These are phyloP conservation scores for Elephantulus edwardii DNA, from an alignment of 2,113 vertebrate species.

Conservation along the genomic window DNA sequence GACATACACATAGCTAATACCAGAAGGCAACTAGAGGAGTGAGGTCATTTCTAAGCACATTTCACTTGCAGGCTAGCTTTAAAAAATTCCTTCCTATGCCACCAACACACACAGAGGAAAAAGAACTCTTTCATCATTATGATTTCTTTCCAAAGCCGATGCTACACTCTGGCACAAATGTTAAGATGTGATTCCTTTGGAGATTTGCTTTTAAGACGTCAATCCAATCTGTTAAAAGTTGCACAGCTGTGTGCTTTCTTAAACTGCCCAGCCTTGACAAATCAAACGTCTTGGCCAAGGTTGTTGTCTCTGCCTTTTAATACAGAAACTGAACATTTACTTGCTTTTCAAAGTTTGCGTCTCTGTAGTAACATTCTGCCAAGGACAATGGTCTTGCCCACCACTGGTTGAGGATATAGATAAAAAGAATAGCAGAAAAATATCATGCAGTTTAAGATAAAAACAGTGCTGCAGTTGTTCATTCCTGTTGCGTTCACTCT, in stretches of 20 bases:
- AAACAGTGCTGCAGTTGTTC: background rate
- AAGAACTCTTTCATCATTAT: background rate
- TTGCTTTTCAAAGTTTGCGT: background rate
- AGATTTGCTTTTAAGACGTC: background rate
- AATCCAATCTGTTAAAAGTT: background rate
- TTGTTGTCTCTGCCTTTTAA: background rate
- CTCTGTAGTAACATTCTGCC: background rate
- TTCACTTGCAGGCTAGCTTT: background rate
- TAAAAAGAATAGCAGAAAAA: background rate
- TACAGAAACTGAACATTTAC: background rate
- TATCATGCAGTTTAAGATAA: background rate
- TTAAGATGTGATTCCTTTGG: background rate
- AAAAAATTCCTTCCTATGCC: background rate
- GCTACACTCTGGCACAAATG: background rate
- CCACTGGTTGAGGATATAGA: background rate
- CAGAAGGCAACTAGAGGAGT: background rate
- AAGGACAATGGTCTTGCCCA: background rate
- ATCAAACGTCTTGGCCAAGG: background rate
- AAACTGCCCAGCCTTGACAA: background rate
- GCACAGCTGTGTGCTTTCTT: background rate
- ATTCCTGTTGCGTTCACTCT: background rate
- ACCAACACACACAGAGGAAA: background rate
- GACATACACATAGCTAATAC: background rate
- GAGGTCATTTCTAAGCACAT: background rate
- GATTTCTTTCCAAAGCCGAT: background rate